A percentile compares a stretch with the other conserved stretches of the same genome.
Evolutionary conservation across 2,113 vertebrate genomes (phyloP).

Genomic region (Eptatretus burgeri): DNA sequence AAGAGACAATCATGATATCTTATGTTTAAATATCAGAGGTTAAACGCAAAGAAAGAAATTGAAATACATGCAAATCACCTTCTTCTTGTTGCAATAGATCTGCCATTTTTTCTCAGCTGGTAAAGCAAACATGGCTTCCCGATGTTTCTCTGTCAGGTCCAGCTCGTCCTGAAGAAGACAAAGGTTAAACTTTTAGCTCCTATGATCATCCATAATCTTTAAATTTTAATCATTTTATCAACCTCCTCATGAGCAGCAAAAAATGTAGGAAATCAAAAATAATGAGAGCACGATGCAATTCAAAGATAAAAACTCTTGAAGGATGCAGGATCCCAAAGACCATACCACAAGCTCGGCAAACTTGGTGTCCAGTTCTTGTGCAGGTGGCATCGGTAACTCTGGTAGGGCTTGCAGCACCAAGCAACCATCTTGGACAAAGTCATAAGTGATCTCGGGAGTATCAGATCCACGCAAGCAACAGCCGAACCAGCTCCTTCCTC

Average conservation of each 20-base stretch:
- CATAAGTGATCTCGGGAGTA: conserved; percentile 5
- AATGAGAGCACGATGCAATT: too few species aligned
- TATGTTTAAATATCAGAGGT: too few species aligned
- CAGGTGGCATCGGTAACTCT: not conserved
- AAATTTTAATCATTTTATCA: too few species aligned
- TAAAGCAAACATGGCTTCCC: conserved; percentile 93
- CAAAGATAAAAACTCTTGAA: not conserved
- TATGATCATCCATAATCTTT: too few species aligned
- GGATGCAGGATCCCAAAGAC: not conserved
- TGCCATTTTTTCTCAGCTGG: conserved; percentile 88
- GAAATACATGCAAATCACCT: conserved; percentile 19
- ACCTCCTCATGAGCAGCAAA: too few species aligned
- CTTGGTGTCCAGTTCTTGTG: not conserved
- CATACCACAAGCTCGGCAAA: conserved; percentile 2
- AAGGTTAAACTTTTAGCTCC: not conserved
- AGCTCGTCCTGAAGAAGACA: conserved; percentile 44
- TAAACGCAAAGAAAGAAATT: too few species aligned
- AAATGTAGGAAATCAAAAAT: too few species aligned
- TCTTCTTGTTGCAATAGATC: conserved; percentile 97
- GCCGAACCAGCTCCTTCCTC: not conserved
- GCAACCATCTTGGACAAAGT: conserved; percentile 1
- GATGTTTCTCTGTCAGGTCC: conserved; percentile 80
- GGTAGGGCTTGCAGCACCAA: not conserved
- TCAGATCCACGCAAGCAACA: not conserved
- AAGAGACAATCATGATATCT: too few species aligned